Evolutionary conservation across 2,113 vertebrate genomes (phyloP), one percentile per base, ranked within the genome.

Genomic region (Abramis brama): DNA sequence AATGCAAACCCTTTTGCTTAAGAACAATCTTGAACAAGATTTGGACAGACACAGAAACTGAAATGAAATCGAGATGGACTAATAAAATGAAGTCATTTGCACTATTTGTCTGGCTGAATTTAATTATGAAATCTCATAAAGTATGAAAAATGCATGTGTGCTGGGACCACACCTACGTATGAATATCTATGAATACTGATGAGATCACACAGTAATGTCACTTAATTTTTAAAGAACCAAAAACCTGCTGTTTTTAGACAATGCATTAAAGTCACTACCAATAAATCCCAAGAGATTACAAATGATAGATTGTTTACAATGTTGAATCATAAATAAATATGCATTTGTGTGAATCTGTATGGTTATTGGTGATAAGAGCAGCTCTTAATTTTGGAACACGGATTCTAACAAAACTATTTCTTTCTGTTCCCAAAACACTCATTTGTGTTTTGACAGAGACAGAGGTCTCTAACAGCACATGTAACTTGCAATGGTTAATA

Each of bases 401-500:
- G 43, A 82, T 55, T 83, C 47, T 71, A 59, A 39, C 27, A 33
- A 9, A 68, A n/a, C 45, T 83, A 39, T 83, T 39, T 71, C 12
- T 36, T 36, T 4, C 21, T 36, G 47, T 45, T 82, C 64, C 80
- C 80, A 83, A 55, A 59, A 73, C 68, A 57, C 81, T 81, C 4
- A 80, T 81, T 81, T 81, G 4, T n/a, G n/a, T n/a, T n/a, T n/a
- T n/a, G n/a, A n/a, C n/a, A 50, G 39, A 27, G 25, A 17, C n/a
- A 81, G 25, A 68, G 79, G 79, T 68, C 79, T 68, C 25, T 30
- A 68, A 50, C 60, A 11, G 39, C n/a, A 27, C 13, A 12, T 66
- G 12, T 25, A 10, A 62, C 78, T 82, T 82, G 82, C 39, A 80
- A 55, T 75, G 79, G 17, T 82, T 75, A 74, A 62, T 73, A 81